Conservation (phyloP, 2,113 vertebrate species). For the Macquaria australasica region DNA sequence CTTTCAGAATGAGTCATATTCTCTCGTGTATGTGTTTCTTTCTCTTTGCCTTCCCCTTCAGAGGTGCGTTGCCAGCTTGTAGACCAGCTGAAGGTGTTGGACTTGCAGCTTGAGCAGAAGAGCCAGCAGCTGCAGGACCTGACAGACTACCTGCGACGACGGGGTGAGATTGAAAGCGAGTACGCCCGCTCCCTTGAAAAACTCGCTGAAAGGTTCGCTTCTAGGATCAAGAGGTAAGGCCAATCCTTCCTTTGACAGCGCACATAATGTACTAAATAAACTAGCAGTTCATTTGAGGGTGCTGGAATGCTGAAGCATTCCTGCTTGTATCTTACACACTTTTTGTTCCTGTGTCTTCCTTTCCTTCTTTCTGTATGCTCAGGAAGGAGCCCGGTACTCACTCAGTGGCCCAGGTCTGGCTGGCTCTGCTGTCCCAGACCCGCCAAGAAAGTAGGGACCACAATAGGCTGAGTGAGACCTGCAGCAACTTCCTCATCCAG, state of each 20-base stretch:
- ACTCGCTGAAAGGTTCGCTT: constrained; percentile 86
- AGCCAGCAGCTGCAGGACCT: constrained; percentile 90
- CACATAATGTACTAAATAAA: not conserved
- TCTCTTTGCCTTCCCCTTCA: constrained; percentile 47
- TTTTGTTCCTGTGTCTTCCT: not conserved
- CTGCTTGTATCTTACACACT: not conserved
- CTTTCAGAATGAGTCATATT: constrained; percentile 32
- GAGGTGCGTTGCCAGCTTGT: constrained; percentile 89
- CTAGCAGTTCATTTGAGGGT: not conserved
- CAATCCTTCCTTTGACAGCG: too few species aligned
- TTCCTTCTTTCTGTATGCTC: constrained; percentile 7
- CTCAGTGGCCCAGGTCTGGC: constrained; percentile 88
- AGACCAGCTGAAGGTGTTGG: constrained; percentile 90
- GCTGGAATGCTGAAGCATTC: not conserved
- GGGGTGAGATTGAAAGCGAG: constrained; percentile 90
- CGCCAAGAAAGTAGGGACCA: constrained; percentile 90
- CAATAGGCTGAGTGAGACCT: constrained; percentile 85
- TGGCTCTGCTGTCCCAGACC: constrained; percentile 88
- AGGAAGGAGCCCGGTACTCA: constrained; percentile 89
- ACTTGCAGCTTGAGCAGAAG: constrained; percentile 89
- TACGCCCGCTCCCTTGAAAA: constrained; percentile 91
- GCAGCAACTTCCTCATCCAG: constrained; percentile 83
- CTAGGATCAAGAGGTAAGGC: constrained; percentile 81
- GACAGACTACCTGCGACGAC: constrained; percentile 87
- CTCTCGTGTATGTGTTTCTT: not conserved